Base-by-base conservation (phyloP, 53 echinoderm and acorn worm species). In the Arbacia lixula region DNA sequence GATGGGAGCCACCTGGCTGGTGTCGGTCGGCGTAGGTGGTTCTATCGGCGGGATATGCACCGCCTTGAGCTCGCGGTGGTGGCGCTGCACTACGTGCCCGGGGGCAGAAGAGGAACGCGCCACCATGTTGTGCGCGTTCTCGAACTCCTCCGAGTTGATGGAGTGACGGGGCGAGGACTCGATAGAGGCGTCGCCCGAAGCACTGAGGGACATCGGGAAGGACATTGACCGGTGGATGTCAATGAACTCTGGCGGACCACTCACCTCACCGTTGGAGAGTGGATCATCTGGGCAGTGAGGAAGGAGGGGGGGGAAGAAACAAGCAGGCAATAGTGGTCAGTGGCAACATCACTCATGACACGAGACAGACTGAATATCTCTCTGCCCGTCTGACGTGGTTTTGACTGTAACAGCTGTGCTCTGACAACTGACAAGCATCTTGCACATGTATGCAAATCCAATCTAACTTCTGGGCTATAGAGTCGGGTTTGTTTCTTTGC, bases 1-100 rank as follows among this genome's bases (percentile, higher is more conserved):
- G 12, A 95, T 92, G 0, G 95, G 95, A 26, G 86, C 82, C 1
- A 78, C 40, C 8, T 64, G 21, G 28, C 86, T 86, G 5, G 71
- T 66, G 3, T 92, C 92, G 9, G 95, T 95, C 1, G 95, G 95
- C 12, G 95, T 92, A 1, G 88, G 85, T 0, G 92, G 95, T 17
- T 85, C 89, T 32, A 85, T 62, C n/a, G 60, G 53, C 8, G 66
- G 39, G 22, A 72, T 42, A 52, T 88, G 84, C 4, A 75, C 64
- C 4, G 67, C 76, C 22, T 65, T 89, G 14, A 35, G 57, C 30
- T 51, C 65, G 22, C 84, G 16, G 17, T 29, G 53, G 52, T 60
- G 43, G 38, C 39, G 86, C 26, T 62, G 62, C 3, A 63, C 46
- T 4, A 51, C 60, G 5, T 54, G 55, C 25, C 76, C 24, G 6